Evolutionary conservation across 2,888 invertebrate genomes (phyloP).

Genomic region (Dynastes maya): DNA sequence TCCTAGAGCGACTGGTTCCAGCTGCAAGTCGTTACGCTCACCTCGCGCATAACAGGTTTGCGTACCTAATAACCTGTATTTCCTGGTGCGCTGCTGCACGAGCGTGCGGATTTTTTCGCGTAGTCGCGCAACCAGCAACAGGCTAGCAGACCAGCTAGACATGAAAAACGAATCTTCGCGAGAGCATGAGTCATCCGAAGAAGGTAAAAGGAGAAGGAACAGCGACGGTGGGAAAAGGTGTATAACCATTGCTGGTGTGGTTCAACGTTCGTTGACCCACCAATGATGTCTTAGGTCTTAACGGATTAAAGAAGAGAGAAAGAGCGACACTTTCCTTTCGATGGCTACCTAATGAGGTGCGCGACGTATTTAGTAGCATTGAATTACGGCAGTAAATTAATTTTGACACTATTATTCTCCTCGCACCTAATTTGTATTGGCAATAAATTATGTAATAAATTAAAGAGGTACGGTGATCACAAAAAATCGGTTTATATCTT

Average conservation of each 20-base stretch:
- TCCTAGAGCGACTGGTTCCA: slow-evolving; percentile 1
- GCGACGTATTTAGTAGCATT: slow-evolving; percentile 5
- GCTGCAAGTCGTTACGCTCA: slow-evolving; percentile 10
- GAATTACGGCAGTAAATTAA: neutral
- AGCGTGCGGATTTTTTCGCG: neutral
- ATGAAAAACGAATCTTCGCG: slow-evolving; percentile 42
- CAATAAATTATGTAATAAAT: slow-evolving; percentile 7
- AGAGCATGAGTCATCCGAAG: slow-evolving; percentile 46
- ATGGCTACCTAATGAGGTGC: slow-evolving; percentile 5
- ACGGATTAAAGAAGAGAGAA: neutral
- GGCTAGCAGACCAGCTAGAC: slow-evolving; percentile 27
- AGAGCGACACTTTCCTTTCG: slow-evolving; percentile 6
- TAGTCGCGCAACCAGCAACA: slow-evolving; percentile 23
- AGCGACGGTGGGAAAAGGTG: neutral
- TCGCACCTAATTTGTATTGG: neutral
- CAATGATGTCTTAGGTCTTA: neutral
- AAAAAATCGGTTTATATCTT: neutral
- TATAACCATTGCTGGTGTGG: neutral
- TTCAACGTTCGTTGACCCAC: slow-evolving; percentile 4
- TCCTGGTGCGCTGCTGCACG: neutral
- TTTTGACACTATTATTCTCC: slow-evolving; percentile 1
- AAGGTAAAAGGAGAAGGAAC: slow-evolving; percentile 50
- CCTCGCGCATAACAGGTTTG: slow-evolving; percentile 6
- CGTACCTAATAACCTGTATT: slow-evolving; percentile 17
- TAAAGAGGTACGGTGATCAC: neutral